A percentile compares a stretch with the other conserved stretches of the same genome.
phyloP scores from a whole-genome alignment of 2,113 vertebrate species.

The Oenanthe melanoleuca region DNA sequence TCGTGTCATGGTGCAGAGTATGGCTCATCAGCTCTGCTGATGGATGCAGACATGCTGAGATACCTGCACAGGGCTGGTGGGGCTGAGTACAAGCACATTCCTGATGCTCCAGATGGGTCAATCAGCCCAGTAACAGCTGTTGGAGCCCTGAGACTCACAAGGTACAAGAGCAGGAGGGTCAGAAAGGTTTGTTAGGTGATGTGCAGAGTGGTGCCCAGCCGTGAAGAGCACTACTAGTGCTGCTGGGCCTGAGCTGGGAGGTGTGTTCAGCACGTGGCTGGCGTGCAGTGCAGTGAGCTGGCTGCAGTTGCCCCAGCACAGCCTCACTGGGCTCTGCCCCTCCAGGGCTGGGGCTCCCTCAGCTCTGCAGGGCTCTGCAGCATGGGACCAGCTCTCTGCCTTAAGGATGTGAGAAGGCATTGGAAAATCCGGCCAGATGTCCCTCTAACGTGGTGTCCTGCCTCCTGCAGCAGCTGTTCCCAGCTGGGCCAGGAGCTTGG shows the following conservation, averaged over 20 bases:
- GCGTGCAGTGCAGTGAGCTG: not conserved
- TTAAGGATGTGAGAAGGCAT: not conserved
- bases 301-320: not conserved
- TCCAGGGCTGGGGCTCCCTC: rapidly evolving
- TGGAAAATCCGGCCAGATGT: not conserved
- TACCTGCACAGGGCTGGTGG: rapidly evolving
- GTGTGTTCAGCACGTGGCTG: not conserved
- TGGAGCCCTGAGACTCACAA: not conserved
- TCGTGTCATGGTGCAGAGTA: not conserved
- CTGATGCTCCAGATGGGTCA: not conserved
- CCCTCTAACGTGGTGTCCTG: not conserved
- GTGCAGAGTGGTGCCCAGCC: not conserved
- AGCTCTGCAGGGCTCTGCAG: not conserved
- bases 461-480: not conserved
- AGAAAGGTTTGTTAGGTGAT: not conserved
- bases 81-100: not conserved
- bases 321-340: not conserved
- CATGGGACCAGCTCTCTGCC: not conserved
- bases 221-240: not conserved
- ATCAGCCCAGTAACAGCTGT: not conserved
- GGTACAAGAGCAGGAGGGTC: not conserved
- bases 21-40: not conserved
- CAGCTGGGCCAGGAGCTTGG: not conserved
- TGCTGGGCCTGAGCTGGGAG: not conserved
- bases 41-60: not conserved